Evolutionary conservation across 2,888 invertebrate genomes (phyloP).

Genomic region (Notodonta dromedarius): DNA sequence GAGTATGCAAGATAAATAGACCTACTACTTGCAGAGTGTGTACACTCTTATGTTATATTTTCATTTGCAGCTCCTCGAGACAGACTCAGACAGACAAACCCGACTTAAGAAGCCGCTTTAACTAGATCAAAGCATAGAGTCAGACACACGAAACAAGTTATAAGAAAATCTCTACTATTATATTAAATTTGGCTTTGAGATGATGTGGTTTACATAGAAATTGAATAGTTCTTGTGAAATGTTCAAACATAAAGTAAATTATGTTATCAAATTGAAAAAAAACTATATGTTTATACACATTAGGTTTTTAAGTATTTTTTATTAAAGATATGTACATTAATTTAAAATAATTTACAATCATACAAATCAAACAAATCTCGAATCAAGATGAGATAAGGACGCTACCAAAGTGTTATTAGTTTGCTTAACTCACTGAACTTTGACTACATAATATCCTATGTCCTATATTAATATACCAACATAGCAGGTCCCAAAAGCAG

Average conservation of each 20-base stretch:
- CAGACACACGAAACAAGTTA: not conserved
- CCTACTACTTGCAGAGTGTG: not conserved
- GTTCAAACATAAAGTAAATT: no score
- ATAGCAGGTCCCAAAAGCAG: no score
- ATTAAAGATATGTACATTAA: no score
- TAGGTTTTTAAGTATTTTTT: not conserved
- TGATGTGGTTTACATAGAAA: not conserved
- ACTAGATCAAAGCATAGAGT: slow-evolving; percentile 5
- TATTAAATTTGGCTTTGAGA: not conserved
- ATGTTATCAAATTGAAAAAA: not conserved
- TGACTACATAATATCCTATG: no score
- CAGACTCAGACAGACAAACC: not conserved
- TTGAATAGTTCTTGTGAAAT: not conserved
- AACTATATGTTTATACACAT: not conserved
- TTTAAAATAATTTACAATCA: no score
- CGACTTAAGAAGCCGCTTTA: not conserved
- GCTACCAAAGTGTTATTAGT: no score
- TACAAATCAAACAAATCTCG: no score
- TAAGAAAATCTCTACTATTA: not conserved
- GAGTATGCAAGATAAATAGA: not conserved
- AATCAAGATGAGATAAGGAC: no score
- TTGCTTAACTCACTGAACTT: no score
- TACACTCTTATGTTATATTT: not conserved
- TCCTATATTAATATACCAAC: no score
- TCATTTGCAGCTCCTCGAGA: not conserved